Conservation (phyloP, 2,113 vertebrate species). For the Mormyrus lacerda region DNA sequence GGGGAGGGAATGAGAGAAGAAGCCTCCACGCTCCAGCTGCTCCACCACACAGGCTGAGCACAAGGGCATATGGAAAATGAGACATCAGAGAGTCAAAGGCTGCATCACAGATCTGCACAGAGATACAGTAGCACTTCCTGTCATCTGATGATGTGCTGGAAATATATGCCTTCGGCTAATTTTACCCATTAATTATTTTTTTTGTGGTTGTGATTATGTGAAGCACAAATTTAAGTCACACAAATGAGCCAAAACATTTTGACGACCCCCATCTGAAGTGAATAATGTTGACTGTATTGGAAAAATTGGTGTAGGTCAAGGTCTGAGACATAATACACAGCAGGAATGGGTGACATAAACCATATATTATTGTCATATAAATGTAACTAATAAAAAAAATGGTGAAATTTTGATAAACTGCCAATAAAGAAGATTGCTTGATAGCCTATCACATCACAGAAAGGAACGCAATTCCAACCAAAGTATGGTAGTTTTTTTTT, state of each 20-base stretch:
- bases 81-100: rapidly evolving
- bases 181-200: not conserved
- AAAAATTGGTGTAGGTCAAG: not conserved
- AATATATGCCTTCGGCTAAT: not conserved
- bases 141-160: not conserved
- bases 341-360: not conserved
- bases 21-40: conserved; percentile 73
- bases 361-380: not conserved
- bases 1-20: conserved; percentile 74
- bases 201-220: not conserved
- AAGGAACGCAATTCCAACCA: not conserved
- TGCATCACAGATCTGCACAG: not conserved
- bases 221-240: not conserved
- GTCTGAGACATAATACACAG: not conserved
- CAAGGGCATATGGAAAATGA: not conserved
- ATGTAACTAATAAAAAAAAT: not conserved
- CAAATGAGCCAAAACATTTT: not conserved
- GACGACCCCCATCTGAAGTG: not conserved
- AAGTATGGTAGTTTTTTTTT: not conserved
- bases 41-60: conserved; percentile 63
- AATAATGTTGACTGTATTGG: not conserved
- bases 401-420: not conserved
- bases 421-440: not conserved
- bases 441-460: not conserved
- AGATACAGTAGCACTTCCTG: not conserved